Evolutionary conservation across 1,140 invertebrate genomes (phyloP), one percentile per base, ranked within the genome.

Genomic region (Drosophila fuyamai): DNA sequence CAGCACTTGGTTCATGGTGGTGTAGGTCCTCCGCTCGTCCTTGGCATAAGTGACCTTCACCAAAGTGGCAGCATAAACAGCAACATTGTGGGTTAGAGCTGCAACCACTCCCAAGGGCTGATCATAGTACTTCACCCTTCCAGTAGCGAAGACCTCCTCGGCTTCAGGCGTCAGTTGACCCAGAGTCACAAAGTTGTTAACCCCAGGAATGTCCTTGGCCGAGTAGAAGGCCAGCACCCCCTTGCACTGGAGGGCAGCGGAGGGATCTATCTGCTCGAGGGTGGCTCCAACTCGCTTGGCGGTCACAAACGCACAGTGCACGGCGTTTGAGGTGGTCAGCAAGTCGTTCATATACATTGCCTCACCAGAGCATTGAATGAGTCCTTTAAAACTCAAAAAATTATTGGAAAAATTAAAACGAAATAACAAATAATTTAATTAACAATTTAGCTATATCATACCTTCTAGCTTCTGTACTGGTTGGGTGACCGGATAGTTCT

Each of bases 401-500:
- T 18, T 18, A 18, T 18, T 18, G 18, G 18, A 18, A 18, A 18
- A 18, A 1, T 29, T 29, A 27, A 2, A 27, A 27, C 2, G 5
- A 27, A 5, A 27, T 27, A 29, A 35, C 29, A 18, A 18, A 18
- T 18, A 18, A 18, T 18, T 18, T 18, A 18, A 2, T 18, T 18
- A 18, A 1, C 0, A 18, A 18, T 23, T 23, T 23, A 23, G 23
- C 23, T 2, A 23, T 4, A 4, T 3, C 23, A 4, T 32, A 76
- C 75, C 95, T 83, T 97, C 96, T 4, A 96, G 67, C 91, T 98
- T 98, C 4, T 94, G 93, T 16, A 97, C 90, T 0, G 96, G 95
- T 90, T 98, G 93, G 67, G 95, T 96, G 1, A 97, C 82, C 2
- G 97, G 97, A 95, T 95, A 97, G 32, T 95, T 77, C 5, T 94